phyloP scores from a whole-genome alignment of 2,797 vertebrate genomes.

The Petrocephalus sullivani region DNA sequence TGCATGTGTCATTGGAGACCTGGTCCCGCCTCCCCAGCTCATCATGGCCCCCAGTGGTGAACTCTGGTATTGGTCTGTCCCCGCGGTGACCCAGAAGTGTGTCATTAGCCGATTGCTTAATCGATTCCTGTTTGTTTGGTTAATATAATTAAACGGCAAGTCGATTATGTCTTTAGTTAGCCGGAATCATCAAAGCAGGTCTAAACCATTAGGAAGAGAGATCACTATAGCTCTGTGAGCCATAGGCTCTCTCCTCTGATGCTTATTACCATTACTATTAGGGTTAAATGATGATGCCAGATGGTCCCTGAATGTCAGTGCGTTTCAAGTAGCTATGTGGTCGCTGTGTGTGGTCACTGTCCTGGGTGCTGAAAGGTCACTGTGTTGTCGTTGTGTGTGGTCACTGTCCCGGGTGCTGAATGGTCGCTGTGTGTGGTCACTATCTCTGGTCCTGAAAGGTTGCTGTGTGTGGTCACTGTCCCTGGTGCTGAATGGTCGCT shows the following conservation, averaged over 20 bases:
- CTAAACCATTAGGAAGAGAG: not conserved
- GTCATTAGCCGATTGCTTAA: constrained; percentile 1
- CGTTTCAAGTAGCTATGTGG: not conserved
- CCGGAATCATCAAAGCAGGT: not conserved
- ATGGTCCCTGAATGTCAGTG: not conserved
- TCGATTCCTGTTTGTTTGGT: constrained; percentile 1
- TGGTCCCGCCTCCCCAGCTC: not conserved
- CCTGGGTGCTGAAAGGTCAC: not conserved
- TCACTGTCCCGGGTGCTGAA: constrained; percentile 6
- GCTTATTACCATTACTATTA: not conserved
- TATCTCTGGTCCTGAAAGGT: not conserved
- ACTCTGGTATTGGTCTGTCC: not conserved
- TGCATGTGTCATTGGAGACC: not conserved
- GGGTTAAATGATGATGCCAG: not conserved
- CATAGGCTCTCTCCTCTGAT: not conserved
- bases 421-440: not conserved
- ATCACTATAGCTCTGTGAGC: not conserved
- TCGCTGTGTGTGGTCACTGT: not conserved
- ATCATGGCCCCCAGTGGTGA: not conserved
- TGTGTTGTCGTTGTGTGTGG: not conserved
- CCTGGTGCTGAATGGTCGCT: not conserved
- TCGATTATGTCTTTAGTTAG: not conserved
- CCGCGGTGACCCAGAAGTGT: not conserved
- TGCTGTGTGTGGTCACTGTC: not conserved
- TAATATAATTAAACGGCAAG: not conserved